Base-by-base conservation (phyloP, 2,888 invertebrate species). In the Leistus spinibarbis region DNA sequence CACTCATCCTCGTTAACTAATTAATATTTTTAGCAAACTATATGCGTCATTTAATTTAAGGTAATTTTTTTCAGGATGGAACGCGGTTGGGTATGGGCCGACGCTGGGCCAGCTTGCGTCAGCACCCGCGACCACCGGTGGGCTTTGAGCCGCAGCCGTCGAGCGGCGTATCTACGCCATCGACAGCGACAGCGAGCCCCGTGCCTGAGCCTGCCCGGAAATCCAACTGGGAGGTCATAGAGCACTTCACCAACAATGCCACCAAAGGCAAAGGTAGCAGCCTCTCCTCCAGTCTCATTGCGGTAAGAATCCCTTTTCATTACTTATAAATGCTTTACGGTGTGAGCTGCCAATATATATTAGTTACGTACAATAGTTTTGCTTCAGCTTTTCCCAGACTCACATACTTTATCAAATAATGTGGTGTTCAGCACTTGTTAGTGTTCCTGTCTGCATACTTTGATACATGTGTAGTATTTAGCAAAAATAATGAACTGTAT, bases 161-260 rank as follows among this genome's bases (percentile, higher is more conserved):
- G 77, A 80, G 81, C 57, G 81, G 81, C 67, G 80, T 79, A 75
- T 69, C 82, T 79, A 71, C 83, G 80, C 72, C 82, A 1, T 81
- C 82, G 17, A 83, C 83, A 54, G 80, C 82, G 27, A n/a, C n/a
- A 5, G 40, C 40, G 3, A 82, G 81, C 75, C 81, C 82, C 9
- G 82, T 82, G 65, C 82, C 82, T n/a, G 77, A 82, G 76, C 80
- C 81, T 3, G 77, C 91, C 2, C 90, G 91, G 84, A 95, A 95
- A 84, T 95, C 95, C 81, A 95, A 95, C 86, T 95, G 95, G 95
- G 95, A 95, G 84, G 95, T 95, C 79, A 95, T 95, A 81, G 95
- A 95, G 85, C 95, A 95, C 86, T 95, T 93, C 86, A 91, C 91
- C 76, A 88, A 88, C 67, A 88, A 87, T 77, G 89, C 90, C 24